A percentile compares a stretch with the other conserved stretches of the same genome.
Conservation (phyloP, 1,140 invertebrate genomes). For the Oscheius sp. region DNA sequence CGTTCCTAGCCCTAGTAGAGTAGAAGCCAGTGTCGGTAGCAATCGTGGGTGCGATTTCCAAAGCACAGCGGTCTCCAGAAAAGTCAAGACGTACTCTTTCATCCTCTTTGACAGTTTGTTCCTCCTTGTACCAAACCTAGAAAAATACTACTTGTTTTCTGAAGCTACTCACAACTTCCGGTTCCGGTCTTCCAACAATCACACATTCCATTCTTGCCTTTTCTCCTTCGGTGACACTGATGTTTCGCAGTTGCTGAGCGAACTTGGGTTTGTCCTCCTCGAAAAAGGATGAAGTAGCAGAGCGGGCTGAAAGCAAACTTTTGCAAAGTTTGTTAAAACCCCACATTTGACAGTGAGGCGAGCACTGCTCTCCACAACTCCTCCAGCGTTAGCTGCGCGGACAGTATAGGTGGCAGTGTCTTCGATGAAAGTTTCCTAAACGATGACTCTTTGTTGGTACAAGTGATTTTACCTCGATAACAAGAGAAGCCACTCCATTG, state of each 20-base stretch:
- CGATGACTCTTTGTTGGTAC: not conserved
- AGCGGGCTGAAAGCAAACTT: slow-evolving; percentile 54
- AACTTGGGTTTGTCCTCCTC: slow-evolving; percentile 53
- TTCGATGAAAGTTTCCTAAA: slow-evolving; percentile 73
- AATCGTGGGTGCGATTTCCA: slow-evolving; percentile 40
- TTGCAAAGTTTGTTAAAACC: not conserved
- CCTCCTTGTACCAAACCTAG: slow-evolving; percentile 56
- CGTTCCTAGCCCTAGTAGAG: slow-evolving; percentile 60
- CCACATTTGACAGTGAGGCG: slow-evolving; percentile 74
- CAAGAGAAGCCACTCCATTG: slow-evolving; percentile 68
- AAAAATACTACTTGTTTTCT: slow-evolving; percentile 5
- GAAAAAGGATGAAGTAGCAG: slow-evolving; percentile 25
- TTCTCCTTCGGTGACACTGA: slow-evolving; percentile 61
- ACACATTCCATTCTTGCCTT: slow-evolving; percentile 63
- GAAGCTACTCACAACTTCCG: slow-evolving; percentile 41
- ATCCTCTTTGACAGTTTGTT: slow-evolving; percentile 48
- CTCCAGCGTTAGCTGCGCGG: slow-evolving; percentile 71
- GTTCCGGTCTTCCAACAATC: slow-evolving; percentile 64
- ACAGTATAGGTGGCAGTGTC: slow-evolving; percentile 78
- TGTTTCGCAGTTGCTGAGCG: slow-evolving; percentile 50
- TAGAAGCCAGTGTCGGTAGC: slow-evolving; percentile 50
- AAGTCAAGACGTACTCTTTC: slow-evolving; percentile 50
- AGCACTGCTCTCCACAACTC: slow-evolving; percentile 73
- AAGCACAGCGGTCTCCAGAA: slow-evolving; percentile 51
- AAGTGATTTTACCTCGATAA: slow-evolving; percentile 70